These are phyloP conservation scores for Scomber colias DNA, from an alignment of 2,113 vertebrate species.

Conservation along the genomic window DNA sequence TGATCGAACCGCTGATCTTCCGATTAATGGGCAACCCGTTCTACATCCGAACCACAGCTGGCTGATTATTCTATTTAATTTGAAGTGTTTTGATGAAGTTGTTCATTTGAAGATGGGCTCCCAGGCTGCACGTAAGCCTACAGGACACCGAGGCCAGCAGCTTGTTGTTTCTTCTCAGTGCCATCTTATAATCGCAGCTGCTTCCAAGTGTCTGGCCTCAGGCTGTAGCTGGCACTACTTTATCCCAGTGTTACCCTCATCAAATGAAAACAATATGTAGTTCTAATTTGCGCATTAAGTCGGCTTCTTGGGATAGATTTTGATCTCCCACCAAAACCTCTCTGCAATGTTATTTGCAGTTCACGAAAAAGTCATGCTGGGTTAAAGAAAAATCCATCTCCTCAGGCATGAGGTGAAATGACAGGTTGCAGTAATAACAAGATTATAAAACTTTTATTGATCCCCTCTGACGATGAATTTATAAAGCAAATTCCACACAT, in stretches of 20 bases:
- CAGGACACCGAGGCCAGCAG: slow-evolving; percentile 4
- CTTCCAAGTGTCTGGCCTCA: slow-evolving; percentile 31
- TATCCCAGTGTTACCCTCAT: slow-evolving; percentile 5
- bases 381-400: not conserved
- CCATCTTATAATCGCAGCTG: slow-evolving; percentile 22
- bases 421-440: slow-evolving; percentile 76
- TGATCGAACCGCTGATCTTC: too few species aligned
- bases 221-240: slow-evolving; percentile 24
- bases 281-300: slow-evolving; percentile 12
- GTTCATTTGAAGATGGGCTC: slow-evolving; percentile 18
- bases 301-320: not conserved
- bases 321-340: slow-evolving; percentile 6
- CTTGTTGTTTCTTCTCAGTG: slow-evolving; percentile 33
- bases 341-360: not conserved
- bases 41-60: too few species aligned
- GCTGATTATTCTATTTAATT: slow-evolving; percentile 27
- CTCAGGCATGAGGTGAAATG: slow-evolving; percentile 60
- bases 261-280: slow-evolving; percentile 39
- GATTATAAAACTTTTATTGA: slow-evolving; percentile 83
- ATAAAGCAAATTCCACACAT: slow-evolving; percentile 79
- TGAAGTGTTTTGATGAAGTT: slow-evolving; percentile 39
- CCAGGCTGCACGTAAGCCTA: slow-evolving; percentile 16
- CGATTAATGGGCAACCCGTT: too few species aligned
- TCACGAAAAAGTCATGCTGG: not conserved
- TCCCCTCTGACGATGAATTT: slow-evolving; percentile 77